Conservation (phyloP, 2,113 vertebrate genomes). For the Prietella phreatophila region DNA sequence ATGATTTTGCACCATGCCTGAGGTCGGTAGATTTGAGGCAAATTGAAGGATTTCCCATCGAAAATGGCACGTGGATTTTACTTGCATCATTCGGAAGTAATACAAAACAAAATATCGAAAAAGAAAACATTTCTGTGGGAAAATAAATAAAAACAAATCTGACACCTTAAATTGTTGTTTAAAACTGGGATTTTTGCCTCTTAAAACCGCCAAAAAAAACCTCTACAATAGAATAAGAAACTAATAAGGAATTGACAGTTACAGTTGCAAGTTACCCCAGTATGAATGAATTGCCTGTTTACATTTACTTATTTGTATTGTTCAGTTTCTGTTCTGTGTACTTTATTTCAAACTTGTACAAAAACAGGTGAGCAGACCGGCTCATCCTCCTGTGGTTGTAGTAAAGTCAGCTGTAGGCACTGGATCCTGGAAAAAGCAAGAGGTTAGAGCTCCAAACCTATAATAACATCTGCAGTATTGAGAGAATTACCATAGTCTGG, state of each 20-base stretch:
- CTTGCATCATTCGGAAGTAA: not conserved
- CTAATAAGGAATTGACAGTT: not conserved
- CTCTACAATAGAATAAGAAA: not conserved
- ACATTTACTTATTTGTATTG: not conserved
- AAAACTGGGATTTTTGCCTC: not conserved
- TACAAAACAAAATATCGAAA: not conserved
- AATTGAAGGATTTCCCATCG: not conserved
- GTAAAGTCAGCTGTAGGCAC: conserved; percentile 55
- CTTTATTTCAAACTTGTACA: conserved; percentile 36
- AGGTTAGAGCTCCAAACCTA: conserved; percentile 27
- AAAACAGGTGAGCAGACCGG: conserved; percentile 45
- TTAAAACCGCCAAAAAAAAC: not conserved
- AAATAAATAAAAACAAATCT: not conserved
- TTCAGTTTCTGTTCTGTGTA: not conserved
- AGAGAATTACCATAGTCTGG: not conserved
- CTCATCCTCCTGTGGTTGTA: conserved; percentile 57
- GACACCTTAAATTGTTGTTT: not conserved
- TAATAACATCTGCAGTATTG: not conserved
- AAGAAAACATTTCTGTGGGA: not conserved
- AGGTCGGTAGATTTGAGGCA: not conserved
- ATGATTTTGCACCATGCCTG: not conserved
- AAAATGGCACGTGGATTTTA: not conserved
- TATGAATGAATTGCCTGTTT: not conserved
- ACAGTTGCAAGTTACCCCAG: not conserved
- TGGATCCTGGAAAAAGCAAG: conserved; percentile 18